Percentiles rank a stretch among this genome's conserved stretches.
phyloP scores from a whole-genome alignment of 1,140 invertebrate species.

The Pseudomyrmex dendroicus region DNA sequence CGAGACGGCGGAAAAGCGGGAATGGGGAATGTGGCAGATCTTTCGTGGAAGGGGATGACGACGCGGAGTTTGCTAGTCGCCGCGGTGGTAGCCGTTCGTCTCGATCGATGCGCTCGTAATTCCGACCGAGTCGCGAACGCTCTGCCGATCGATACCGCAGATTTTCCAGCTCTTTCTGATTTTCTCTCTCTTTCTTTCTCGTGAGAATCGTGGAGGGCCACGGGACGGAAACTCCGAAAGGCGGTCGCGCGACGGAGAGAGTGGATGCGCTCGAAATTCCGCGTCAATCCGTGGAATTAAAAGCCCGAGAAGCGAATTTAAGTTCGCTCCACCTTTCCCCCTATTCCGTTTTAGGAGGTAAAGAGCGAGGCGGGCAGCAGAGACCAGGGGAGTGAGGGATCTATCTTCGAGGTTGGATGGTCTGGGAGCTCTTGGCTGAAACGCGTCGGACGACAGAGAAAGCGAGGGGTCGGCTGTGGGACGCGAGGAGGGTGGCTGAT shows the following conservation, averaged over 20 bases:
- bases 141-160: constrained; percentile 66
- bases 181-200: constrained; percentile 19
- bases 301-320: constrained; percentile 78
- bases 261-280: constrained; percentile 60
- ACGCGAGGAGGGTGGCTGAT: constrained; percentile 72
- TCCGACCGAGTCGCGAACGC: constrained; percentile 60
- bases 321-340: constrained; percentile 55
- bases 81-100: constrained; percentile 49
- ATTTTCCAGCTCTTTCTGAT: constrained; percentile 61
- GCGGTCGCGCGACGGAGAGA: constrained; percentile 7
- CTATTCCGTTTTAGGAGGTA: constrained; percentile 19
- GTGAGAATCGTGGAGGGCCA: background rate
- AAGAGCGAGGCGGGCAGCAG: constrained; percentile 12
- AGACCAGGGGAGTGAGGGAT: constrained; percentile 22
- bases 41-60: background rate
- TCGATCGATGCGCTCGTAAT: constrained; percentile 69
- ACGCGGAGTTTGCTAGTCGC: constrained; percentile 65
- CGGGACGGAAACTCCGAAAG: background rate
- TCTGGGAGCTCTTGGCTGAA: constrained; percentile 25
- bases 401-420: constrained; percentile 37
- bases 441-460: constrained; percentile 43
- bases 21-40: constrained; percentile 13
- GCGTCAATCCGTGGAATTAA: constrained; percentile 79
- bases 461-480: constrained; percentile 34
- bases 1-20: constrained; percentile 45